A percentile compares a stretch with the other conserved stretches of the same genome.
Evolutionary conservation across 1,140 invertebrate species (phyloP).

Genomic region (Drosophila pseudoobscura): DNA sequence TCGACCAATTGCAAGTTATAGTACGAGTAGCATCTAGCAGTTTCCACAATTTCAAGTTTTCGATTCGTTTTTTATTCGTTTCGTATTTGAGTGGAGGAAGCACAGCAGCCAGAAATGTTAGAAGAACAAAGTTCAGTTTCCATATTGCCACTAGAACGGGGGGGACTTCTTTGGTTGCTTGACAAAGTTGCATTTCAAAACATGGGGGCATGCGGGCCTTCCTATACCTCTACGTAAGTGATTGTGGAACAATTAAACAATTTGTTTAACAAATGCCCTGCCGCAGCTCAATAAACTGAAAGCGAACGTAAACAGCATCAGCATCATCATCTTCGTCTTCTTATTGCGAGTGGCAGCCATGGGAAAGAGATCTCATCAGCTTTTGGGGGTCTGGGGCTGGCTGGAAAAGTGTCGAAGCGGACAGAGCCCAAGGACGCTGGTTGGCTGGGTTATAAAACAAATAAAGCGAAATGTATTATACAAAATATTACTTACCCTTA

Average conservation of each 20-base stretch:
- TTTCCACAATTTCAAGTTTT: constrained; percentile 8
- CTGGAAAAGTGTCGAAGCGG: constrained; percentile 70
- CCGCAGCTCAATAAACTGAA: constrained; percentile 38
- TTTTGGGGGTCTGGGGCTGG: constrained; percentile 5
- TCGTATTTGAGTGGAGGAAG: background rate
- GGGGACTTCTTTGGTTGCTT: constrained; percentile 5
- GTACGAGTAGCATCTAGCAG: constrained; percentile 4
- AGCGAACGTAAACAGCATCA: constrained; percentile 22
- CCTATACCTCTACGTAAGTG: constrained; percentile 1
- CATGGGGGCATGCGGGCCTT: background rate
- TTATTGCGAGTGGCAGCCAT: constrained; percentile 48
- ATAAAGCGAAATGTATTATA: constrained; percentile 77
- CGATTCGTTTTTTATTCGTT: constrained; percentile 17
- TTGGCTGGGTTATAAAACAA: constrained; percentile 58
- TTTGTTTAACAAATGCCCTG: constrained; percentile 50
- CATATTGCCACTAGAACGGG: background rate
- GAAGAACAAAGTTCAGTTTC: constrained; percentile 32
- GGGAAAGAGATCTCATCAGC: constrained; percentile 51
- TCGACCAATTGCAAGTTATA: constrained; percentile 8
- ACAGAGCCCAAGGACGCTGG: constrained; percentile 63
- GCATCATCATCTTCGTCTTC: constrained; percentile 11
- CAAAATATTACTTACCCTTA: constrained; percentile 78
- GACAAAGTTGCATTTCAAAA: constrained; percentile 1
- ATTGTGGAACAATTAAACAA: constrained; percentile 63
- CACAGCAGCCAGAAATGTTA: constrained; percentile 37